Base-by-base conservation (phyloP, 1,140 invertebrate species). In the Heliconius melpomene region DNA sequence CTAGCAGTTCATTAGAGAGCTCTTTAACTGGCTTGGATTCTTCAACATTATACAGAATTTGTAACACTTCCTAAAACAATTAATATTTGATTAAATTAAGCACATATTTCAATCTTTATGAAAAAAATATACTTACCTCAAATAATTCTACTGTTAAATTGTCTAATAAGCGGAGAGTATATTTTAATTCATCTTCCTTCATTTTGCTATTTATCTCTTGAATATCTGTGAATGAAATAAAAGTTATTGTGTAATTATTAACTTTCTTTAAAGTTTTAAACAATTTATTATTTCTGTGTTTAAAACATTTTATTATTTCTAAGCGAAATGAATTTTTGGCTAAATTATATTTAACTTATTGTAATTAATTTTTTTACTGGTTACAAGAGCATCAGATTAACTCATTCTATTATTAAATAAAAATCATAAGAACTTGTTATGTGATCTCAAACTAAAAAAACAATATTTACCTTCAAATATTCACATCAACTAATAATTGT, bases 141-240 rank as follows among this genome's bases (percentile, higher is more conserved):
- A 87, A 91, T 57, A 92, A 79, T 79, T 87, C 85, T 75, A 83
- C 86, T 74, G 83, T 85, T 7, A 92, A 76, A 79, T 91, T 79
- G 83, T 94, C 91, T 75, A 93, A 85, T 7, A 94, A 84, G 23
- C 84, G 83, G 50, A 94, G 81, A 54, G 89, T 84, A 78, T 94
- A 94, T 82, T 90, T 91, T 18, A 93, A 72, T 76, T 94, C 92
- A 71, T 90, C 91, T 82, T 94, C 90, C 83, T 88, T 92, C 89
- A 92, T 93, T 78, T 85, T 90, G 81, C 7, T 36, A 9, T 50
- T 36, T 9, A 36, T 18, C 50, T 52, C 50, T 52, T 20, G 1
- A 52, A 52, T 75, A 70, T 75, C 20, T 81, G 57, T 32, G 80
- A 70, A 71, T 76, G 72, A 71, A 26, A 74, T 66, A 29, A 66